Percentiles rank a stretch among this genome's conserved stretches.
phyloP scores from a whole-genome alignment of 1,140 invertebrate genomes.

The Hypothenemus hampei region DNA sequence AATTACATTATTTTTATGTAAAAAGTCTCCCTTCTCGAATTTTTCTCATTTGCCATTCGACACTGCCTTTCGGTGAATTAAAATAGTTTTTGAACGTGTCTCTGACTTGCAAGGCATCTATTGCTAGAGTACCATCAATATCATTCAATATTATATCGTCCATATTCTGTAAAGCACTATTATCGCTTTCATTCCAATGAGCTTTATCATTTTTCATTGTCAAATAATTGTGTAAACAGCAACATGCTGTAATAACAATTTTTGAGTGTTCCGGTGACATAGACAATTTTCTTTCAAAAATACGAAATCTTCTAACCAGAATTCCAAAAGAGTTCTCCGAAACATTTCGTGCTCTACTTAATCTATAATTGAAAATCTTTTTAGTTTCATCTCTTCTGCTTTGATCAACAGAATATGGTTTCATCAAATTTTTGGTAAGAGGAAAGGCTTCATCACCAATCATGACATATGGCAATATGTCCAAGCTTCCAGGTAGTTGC shows the following conservation, averaged over 20 bases:
- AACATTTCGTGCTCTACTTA: slow-evolving; percentile 2
- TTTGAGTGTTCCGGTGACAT: slow-evolving; percentile 20
- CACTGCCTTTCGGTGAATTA: slow-evolving; percentile 8
- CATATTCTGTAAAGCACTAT: neutral
- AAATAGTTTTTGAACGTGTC: slow-evolving; percentile 22
- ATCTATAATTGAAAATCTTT: slow-evolving; percentile 17
- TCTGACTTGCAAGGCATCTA: slow-evolving; percentile 8
- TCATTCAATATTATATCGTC: too few species aligned
- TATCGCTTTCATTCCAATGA: neutral
- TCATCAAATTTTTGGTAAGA: slow-evolving; percentile 20
- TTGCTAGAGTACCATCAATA: slow-evolving; percentile 6
- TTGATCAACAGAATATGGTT: slow-evolving; percentile 13
- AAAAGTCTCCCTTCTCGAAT: slow-evolving; percentile 5
- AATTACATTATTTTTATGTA: slow-evolving; percentile 1
- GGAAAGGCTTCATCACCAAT: slow-evolving; percentile 32
- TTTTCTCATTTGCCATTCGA: slow-evolving; percentile 14
- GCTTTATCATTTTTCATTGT: slow-evolving; percentile 2
- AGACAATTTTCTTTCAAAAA: slow-evolving; percentile 13
- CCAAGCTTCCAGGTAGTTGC: slow-evolving; percentile 9
- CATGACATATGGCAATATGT: slow-evolving; percentile 30
- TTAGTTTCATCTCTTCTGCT: slow-evolving; percentile 30
- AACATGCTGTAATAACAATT: slow-evolving; percentile 16
- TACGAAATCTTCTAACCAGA: slow-evolving; percentile 9
- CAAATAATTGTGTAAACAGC: slow-evolving; percentile 24
- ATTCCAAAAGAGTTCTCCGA: slow-evolving; percentile 16